A percentile compares a stretch with the other conserved stretches of the same genome.
phyloP scores from a whole-genome alignment of 2,797 vertebrate genomes.

The Linurgus olivaceus region DNA sequence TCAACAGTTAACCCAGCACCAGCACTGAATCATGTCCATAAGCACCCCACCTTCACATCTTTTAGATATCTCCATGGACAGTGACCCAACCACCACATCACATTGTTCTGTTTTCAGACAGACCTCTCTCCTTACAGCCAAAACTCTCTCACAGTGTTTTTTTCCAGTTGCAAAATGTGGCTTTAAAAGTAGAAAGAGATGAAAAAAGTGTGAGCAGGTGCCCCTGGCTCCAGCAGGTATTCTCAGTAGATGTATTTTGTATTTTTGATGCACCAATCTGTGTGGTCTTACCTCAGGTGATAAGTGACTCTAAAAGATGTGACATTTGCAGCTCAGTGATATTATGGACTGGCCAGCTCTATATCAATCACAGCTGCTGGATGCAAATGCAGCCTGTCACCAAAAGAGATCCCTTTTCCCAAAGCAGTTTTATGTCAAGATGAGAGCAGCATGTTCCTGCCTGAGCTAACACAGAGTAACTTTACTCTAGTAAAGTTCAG shows the following conservation, averaged over 20 bases:
- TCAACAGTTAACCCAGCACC: background rate
- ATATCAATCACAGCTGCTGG: slow-evolving; percentile 41
- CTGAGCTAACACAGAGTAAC: background rate
- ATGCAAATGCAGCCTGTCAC: slow-evolving; percentile 43
- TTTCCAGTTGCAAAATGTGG: background rate
- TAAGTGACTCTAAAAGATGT: slow-evolving; percentile 55
- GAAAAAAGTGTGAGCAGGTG: background rate
- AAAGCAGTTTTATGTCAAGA: slow-evolving; percentile 38
- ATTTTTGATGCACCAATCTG: background rate
- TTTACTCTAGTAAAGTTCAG: background rate
- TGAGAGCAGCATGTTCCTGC: background rate
- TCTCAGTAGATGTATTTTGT: background rate
- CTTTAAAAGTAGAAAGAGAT: background rate
- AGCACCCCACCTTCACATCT: background rate
- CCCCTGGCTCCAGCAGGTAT: background rate
- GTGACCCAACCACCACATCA: background rate
- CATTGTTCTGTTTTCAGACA: background rate
- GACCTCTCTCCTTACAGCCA: background rate
- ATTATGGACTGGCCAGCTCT: background rate
- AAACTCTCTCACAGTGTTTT: background rate
- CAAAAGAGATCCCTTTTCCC: slow-evolving; percentile 26
- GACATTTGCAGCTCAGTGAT: slow-evolving; percentile 26
- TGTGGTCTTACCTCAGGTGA: slow-evolving; percentile 22
- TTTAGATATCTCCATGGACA: background rate
- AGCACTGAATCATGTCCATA: background rate